Percentiles rank a stretch among this genome's conserved stretches.
phyloP scores from a whole-genome alignment of 2,888 invertebrate genomes.

The Theretra japonica region DNA sequence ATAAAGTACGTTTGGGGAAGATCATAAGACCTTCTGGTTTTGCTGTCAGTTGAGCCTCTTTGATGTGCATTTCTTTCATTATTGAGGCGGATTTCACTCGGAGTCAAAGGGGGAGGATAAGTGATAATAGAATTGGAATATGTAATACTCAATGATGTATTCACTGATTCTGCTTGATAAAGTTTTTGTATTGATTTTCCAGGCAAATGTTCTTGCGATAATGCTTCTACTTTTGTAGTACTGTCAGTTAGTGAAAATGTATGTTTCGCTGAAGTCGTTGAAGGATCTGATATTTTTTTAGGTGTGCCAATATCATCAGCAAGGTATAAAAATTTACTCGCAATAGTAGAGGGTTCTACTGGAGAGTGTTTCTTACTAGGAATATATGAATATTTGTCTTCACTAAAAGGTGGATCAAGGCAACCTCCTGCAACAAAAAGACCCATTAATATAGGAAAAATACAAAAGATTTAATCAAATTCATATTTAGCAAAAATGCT shows the following conservation, averaged over 20 bases:
- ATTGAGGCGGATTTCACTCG: slow-evolving; percentile 41
- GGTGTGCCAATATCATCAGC: neutral
- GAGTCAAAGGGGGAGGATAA: slow-evolving; percentile 56
- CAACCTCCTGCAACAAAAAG: slow-evolving; percentile 65
- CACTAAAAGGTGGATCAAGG: slow-evolving; percentile 72
- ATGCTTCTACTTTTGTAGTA: neutral
- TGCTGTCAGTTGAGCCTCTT: slow-evolving; percentile 37
- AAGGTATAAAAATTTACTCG: neutral
- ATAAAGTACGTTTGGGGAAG: slow-evolving; percentile 51
- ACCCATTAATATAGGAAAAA: neutral
- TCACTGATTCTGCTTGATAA: slow-evolving; percentile 41
- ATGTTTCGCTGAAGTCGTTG: neutral
- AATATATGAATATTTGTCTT: slow-evolving; percentile 68
- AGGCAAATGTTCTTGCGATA: slow-evolving; percentile 30
- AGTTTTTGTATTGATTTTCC: slow-evolving; percentile 22
- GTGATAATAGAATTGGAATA: slow-evolving; percentile 63
- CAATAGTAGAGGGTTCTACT: neutral
- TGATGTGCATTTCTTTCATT: slow-evolving; percentile 42
- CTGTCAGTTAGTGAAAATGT: neutral
- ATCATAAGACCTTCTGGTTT: slow-evolving; percentile 43
- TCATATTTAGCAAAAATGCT: neutral
- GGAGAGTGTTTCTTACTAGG: slow-evolving; percentile 39
- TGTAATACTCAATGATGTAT: slow-evolving; percentile 39
- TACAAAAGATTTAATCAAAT: neutral
- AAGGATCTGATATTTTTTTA: neutral